Evolutionary conservation across 92 coral and sea anemone species (phyloP), one percentile per base, ranked within the genome.

Genomic region (Zoanthus gigantus): DNA sequence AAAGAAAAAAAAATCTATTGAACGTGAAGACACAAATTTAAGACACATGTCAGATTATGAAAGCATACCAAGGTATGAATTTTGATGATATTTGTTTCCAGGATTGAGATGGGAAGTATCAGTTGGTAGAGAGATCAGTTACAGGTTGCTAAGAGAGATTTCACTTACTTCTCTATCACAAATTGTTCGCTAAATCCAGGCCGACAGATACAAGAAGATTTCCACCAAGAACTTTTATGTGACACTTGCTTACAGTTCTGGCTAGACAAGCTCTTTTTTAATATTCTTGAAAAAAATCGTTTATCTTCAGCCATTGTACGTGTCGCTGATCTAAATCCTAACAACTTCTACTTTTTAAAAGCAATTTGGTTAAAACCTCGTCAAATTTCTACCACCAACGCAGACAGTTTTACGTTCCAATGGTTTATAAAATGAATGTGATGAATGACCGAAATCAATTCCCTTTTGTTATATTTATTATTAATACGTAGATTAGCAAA

Each of bases 131-230:
- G 69, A 15, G 15, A 37, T 37, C 42, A 37, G 56, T 50, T 50
- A 11, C 2, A 2, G 12, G 9, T 50, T 50, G 56, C 10, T 50
- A 11, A 50, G 5, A 50, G 56, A n/a, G 28, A 13, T 31, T 69
- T 69, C 11, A 81, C 85, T 81, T 67, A 81, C 85, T 66, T 81
- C 65, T 81, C 85, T 18, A 81, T 23, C 6, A 66, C 45, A 81
- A 81, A 81, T 31, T 81, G 58, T 28, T 81, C 85, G 29, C 85
- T 66, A 30, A 65, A 81, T 37, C 42, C 50, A 29, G 85, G 47
- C 3, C 61, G 58, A 81, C 85, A 67, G n/a, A 47, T 42, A 17
- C 85, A 81, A 47, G 47, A 18, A 12, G 54, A 66, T 30, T 45
- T 81, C 85, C 85, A 81, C 85, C 85, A 81, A 7, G 85, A 65